Evolutionary conservation across 1,140 invertebrate genomes (phyloP).

Genomic region (Drosophila eugracilis): DNA sequence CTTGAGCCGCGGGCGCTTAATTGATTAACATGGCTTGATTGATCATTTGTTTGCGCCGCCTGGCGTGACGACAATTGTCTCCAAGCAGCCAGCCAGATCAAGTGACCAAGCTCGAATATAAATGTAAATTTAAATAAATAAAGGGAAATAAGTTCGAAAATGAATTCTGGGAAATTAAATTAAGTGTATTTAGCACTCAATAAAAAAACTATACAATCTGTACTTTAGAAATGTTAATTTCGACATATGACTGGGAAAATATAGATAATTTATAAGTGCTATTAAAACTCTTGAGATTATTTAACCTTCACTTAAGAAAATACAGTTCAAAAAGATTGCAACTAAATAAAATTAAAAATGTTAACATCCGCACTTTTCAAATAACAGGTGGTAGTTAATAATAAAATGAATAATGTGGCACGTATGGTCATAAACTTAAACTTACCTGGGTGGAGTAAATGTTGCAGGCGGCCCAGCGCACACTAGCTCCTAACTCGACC

Average conservation of each 20-base stretch:
- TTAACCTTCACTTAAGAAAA: too few species aligned
- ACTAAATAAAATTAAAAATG: too few species aligned
- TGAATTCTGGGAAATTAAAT: background rate
- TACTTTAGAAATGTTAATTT: background rate
- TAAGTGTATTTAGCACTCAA: background rate
- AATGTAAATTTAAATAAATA: slow-evolving; percentile 24
- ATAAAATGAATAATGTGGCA: background rate
- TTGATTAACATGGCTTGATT: slow-evolving; percentile 75
- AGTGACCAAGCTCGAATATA: slow-evolving; percentile 32
- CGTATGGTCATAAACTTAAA: background rate
- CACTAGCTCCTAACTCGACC: slow-evolving; percentile 94
- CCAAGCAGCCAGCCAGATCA: slow-evolving; percentile 53
- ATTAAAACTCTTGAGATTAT: too few species aligned
- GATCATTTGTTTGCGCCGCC: slow-evolving; percentile 75
- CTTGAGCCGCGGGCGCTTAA: slow-evolving; percentile 66
- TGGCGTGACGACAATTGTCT: slow-evolving; percentile 71
- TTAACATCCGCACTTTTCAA: background rate
- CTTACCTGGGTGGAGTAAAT: slow-evolving; percentile 97
- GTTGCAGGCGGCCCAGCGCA: slow-evolving; percentile 98
- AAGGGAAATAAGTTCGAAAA: background rate
- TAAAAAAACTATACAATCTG: background rate
- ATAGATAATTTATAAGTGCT: background rate
- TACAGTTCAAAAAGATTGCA: too few species aligned
- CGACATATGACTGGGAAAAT: background rate
- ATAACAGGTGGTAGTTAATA: background rate